Evolutionary conservation across 2,888 invertebrate genomes (phyloP).

Genomic region (Apamea monoglypha): DNA sequence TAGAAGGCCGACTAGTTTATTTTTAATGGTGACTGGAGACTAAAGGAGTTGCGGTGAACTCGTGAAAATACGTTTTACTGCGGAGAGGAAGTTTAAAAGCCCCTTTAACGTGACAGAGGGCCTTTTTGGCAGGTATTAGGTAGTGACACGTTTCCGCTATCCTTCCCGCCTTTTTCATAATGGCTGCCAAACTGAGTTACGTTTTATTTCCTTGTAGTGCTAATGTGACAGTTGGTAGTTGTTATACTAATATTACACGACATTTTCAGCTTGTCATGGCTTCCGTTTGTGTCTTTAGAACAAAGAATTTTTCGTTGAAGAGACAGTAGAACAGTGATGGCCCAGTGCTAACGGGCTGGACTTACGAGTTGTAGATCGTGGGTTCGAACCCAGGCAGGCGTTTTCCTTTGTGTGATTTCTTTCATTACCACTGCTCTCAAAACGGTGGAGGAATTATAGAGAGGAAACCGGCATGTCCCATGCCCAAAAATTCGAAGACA

Average conservation of each 20-base stretch:
- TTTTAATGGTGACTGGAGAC: slow-evolving; percentile 43
- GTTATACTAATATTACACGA: slow-evolving; percentile 8
- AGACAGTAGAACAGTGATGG: neutral
- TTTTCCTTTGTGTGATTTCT: neutral
- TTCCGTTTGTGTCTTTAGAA: slow-evolving; percentile 10
- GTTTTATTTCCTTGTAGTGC: slow-evolving; percentile 40
- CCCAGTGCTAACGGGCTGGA: no score
- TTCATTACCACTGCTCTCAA: neutral
- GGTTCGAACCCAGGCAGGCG: neutral
- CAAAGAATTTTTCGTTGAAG: neutral
- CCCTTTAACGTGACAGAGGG: slow-evolving; percentile 28
- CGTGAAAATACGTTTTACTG: slow-evolving; percentile 50
- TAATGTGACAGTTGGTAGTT: slow-evolving; percentile 32
- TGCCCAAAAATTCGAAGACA: neutral
- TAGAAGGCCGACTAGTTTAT: slow-evolving; percentile 58
- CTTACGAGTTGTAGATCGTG: neutral
- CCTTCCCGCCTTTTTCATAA: slow-evolving; percentile 34
- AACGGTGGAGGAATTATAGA: neutral
- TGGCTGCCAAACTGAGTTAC: slow-evolving; percentile 30
- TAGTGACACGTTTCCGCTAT: slow-evolving; percentile 48
- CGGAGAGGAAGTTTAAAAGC: slow-evolving; percentile 34
- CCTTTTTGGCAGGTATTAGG: slow-evolving; percentile 35
- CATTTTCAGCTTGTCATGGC: neutral
- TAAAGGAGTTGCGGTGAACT: slow-evolving; percentile 31
- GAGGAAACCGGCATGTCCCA: neutral